Evolutionary conservation across 2,888 invertebrate species (phyloP).

Genomic region (Polyploca ridens): DNA sequence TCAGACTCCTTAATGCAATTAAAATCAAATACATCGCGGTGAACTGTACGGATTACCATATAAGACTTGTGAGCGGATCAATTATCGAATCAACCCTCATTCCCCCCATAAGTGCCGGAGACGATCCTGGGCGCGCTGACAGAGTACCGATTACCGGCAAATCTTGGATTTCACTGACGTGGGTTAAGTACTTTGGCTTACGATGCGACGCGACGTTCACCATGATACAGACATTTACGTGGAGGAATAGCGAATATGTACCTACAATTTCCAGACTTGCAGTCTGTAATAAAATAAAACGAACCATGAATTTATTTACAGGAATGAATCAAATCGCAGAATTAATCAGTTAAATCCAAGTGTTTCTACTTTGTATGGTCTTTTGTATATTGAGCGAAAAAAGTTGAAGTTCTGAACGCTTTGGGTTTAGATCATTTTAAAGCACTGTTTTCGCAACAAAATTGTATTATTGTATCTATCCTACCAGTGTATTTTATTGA

Average conservation of each 20-base stretch:
- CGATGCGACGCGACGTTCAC: background rate
- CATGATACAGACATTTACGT: background rate
- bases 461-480: no score
- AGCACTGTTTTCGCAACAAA: background rate
- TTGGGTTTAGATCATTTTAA: no score
- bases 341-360: no score
- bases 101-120: conserved; percentile 10
- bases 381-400: no score
- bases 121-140: conserved; percentile 25
- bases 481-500: no score
- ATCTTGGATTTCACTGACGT: conserved; percentile 30
- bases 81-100: conserved; percentile 37
- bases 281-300: no score
- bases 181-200: conserved; percentile 10
- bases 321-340: no score
- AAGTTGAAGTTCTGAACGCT: no score
- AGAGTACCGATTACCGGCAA: conserved; percentile 28
- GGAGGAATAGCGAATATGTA: no score
- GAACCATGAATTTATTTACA: no score
- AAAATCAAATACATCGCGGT: conserved; percentile 17
- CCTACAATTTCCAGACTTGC: no score
- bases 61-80: conserved; percentile 29
- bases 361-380: no score
- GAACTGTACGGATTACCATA: conserved; percentile 18
- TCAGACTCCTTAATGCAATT: conserved; percentile 14